These are phyloP conservation scores for Sterna hirundo DNA, from an alignment of 2,113 vertebrate genomes.

Conservation along the genomic window DNA sequence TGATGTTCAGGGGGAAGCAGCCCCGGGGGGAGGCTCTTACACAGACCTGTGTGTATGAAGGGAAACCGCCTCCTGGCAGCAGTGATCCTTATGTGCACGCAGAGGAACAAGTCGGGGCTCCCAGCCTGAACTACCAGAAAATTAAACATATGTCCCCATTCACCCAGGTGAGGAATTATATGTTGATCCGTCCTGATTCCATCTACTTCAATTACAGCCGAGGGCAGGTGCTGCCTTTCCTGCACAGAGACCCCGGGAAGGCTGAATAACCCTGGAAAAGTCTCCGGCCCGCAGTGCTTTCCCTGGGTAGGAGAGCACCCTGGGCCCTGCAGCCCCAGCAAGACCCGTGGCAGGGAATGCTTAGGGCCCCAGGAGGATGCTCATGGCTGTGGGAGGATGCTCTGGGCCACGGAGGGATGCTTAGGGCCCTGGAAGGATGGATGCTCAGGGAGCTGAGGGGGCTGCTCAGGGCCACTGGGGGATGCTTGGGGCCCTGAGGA, in stretches of 20 bases:
- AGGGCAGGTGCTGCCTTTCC: background rate
- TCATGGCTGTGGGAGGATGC: background rate
- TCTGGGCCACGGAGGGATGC: background rate
- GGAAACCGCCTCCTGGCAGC: background rate
- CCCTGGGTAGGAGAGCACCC: background rate
- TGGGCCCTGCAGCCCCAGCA: background rate
- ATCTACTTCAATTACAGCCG: background rate
- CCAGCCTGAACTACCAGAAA: slow-evolving; percentile 39
- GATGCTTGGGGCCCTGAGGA: background rate
- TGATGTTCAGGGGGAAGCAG: background rate
- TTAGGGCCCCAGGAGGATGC: background rate
- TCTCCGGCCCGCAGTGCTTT: background rate
- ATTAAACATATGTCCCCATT: slow-evolving; percentile 55
- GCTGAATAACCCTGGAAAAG: background rate
- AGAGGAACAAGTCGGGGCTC: background rate
- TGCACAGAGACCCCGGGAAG: accelerated
- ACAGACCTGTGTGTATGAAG: background rate
- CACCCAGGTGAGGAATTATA: slow-evolving; percentile 31
- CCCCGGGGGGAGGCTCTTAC: background rate
- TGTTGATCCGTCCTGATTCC: background rate
- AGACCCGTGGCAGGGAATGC: accelerated
- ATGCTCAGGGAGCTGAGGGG: background rate
- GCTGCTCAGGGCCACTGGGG: background rate
- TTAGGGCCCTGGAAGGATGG: too few species aligned
- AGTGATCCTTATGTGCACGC: background rate